Evolutionary conservation across 2,888 invertebrate species (phyloP).

Genomic region (Anagyrus pseudococci): DNA sequence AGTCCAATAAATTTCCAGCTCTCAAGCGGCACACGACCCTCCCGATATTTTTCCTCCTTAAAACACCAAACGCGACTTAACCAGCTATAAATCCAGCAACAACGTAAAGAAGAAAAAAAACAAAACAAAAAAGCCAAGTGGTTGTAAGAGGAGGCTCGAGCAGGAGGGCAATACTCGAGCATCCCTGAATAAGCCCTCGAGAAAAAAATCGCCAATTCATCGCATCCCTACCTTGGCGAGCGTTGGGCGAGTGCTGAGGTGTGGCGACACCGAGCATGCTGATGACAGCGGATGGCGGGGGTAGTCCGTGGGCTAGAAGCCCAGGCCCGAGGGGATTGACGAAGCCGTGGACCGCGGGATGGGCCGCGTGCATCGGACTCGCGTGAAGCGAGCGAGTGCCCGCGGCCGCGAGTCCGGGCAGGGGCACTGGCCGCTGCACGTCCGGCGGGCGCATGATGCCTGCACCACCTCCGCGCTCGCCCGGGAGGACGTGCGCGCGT

Average conservation of each 20-base stretch:
- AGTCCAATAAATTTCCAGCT: too few species aligned
- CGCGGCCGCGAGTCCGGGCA: slow-evolving; percentile 55
- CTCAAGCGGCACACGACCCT: too few species aligned
- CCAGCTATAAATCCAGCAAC: too few species aligned
- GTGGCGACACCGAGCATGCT: slow-evolving; percentile 14
- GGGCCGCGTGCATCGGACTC: slow-evolving; percentile 49
- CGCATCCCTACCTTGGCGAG: slow-evolving; percentile 29
- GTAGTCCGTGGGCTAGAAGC: not conserved
- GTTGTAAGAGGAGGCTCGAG: too few species aligned
- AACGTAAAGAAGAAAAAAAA: too few species aligned
- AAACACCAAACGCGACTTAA: too few species aligned
- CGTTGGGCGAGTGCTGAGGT: slow-evolving; percentile 21
- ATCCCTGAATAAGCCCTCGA: slow-evolving; percentile 4
- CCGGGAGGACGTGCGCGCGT: slow-evolving; percentile 31
- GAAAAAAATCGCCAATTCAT: too few species aligned
- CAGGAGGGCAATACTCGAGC: too few species aligned
- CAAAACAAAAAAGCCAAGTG: too few species aligned
- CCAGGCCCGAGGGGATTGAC: slow-evolving; percentile 54
- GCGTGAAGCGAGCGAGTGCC: slow-evolving; percentile 33
- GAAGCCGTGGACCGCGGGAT: slow-evolving; percentile 52
- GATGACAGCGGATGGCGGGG: slow-evolving; percentile 1
- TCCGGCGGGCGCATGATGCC: slow-evolving; percentile 22
- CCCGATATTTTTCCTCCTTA: too few species aligned
- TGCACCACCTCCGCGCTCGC: too few species aligned
- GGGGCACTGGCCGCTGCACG: slow-evolving; percentile 51